Evolutionary conservation across 2,113 vertebrate genomes (phyloP), one percentile per base, ranked within the genome.

Genomic region (Anser cygnoides): DNA sequence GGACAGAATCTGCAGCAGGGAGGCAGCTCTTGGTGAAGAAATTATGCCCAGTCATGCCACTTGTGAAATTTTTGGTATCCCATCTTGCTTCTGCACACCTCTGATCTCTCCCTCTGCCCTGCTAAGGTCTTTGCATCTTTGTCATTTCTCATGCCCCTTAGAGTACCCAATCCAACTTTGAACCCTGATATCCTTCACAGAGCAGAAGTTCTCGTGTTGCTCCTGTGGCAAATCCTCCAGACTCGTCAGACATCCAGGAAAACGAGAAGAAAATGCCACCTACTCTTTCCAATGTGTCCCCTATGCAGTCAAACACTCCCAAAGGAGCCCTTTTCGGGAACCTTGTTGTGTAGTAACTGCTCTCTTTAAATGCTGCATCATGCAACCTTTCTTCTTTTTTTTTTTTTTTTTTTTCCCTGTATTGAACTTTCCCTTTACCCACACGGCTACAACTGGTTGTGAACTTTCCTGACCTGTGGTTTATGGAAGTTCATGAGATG

Each of bases 391-490:
- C 18, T 11, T 46, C 18, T 39, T 22, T 29, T 22, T 39, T 13
- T 68, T 57, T 18, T 63, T 23, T 22, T 22, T 37, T 33, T 33
- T 46, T 81, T 55, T 41, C 15, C 39, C 4, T 2, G 25, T 25
- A 52, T 73, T 89, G 86, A 93, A 81, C 65, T 92, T 92, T 89
- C 46, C 6, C 1, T 89, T 86, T 84, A 67, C 75, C 21, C 49
- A 75, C 76, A 62, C 0, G 0, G 70, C 65, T 75, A 31, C 72
- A 92, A 84, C 49, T 1, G 2, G 18, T 61, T 89, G 10, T 96
- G 92, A 94, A 96, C 91, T 93, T 75, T 79, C 55, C 86, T 87
- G 92, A 91, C 80, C 18, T 41, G 68, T 52, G 76, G 62, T 87
- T 90, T 49, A 43, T 12, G 3, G 3, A 70, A 91, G 95, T 72